phyloP scores from a whole-genome alignment of 1,140 invertebrate genomes.

The Meloidogyne hapla region DNA sequence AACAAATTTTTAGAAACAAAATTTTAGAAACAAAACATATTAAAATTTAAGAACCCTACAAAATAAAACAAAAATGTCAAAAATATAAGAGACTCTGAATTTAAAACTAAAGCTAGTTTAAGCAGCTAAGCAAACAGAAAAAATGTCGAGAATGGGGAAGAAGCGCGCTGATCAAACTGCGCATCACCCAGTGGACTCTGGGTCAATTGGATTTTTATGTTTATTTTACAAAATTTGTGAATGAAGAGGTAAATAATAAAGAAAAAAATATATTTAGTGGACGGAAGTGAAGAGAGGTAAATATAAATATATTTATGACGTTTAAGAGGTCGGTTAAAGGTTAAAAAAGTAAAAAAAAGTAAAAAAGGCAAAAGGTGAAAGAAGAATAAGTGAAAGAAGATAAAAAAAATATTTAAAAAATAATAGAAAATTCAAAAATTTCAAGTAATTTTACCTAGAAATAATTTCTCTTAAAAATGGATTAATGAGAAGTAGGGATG shows the following conservation, averaged over 20 bases:
- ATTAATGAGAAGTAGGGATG: too few species aligned
- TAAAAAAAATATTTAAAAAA: too few species aligned
- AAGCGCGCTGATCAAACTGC: neutral
- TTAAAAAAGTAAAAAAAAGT: neutral
- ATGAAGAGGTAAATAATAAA: too few species aligned
- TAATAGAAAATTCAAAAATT: too few species aligned
- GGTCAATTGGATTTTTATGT: neutral
- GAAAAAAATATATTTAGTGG: neutral
- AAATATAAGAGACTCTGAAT: neutral
- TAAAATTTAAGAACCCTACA: neutral
- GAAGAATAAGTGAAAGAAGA: too few species aligned
- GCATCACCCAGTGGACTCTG: neutral
- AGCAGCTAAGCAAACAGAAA: neutral
- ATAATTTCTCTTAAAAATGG: too few species aligned
- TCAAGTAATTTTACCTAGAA: too few species aligned
- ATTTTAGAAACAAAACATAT: neutral
- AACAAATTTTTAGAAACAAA: too few species aligned
- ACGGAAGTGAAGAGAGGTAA: neutral
- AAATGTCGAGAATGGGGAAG: neutral
- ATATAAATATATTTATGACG: neutral
- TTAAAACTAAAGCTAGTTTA: conserved; percentile 2
- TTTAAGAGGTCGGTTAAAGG: neutral
- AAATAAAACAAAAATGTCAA: neutral
- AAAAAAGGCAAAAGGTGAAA: neutral
- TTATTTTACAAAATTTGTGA: too few species aligned